Evolutionary conservation across 2,113 vertebrate species (phyloP).

Genomic region (Xiphophorus couchianus): DNA sequence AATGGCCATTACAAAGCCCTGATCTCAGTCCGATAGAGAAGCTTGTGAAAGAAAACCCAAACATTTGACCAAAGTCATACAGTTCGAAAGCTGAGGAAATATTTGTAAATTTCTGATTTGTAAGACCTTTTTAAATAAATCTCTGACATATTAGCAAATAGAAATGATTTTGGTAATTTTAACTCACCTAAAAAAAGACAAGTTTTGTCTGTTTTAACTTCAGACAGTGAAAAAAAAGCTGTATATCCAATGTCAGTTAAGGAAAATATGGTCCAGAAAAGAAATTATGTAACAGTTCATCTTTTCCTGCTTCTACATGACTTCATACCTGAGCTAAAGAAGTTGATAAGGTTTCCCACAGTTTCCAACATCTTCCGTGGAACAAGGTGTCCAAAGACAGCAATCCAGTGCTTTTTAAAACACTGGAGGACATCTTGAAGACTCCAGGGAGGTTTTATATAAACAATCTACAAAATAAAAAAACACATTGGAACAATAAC

Average conservation of each 20-base stretch:
- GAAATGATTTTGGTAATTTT: no score
- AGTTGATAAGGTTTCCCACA: constrained; percentile 80
- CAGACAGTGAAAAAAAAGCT: no score
- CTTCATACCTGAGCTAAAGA: constrained; percentile 84
- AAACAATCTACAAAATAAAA: constrained; percentile 82
- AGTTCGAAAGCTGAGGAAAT: background rate
- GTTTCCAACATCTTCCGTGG: constrained; percentile 79
- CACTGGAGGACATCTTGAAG: constrained; percentile 85
- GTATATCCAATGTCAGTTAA: no score
- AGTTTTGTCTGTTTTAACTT: no score
- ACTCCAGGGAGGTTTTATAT: constrained; percentile 91
- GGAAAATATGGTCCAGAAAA: no score
- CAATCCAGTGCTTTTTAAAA: constrained; percentile 91
- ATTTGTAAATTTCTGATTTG: no score
- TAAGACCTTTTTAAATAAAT: no score
- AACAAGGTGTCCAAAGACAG: constrained; percentile 89
- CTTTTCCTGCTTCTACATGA: constrained; percentile 60
- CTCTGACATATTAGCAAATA: no score
- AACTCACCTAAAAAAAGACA: no score
- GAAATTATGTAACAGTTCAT: background rate
- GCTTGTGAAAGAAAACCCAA: background rate
- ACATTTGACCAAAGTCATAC: no score
- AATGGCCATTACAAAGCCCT: no score
- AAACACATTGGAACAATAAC: background rate
- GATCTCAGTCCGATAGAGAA: no score